Base-by-base conservation (phyloP, 1,140 invertebrate genomes). In the Eueides isabella region DNA sequence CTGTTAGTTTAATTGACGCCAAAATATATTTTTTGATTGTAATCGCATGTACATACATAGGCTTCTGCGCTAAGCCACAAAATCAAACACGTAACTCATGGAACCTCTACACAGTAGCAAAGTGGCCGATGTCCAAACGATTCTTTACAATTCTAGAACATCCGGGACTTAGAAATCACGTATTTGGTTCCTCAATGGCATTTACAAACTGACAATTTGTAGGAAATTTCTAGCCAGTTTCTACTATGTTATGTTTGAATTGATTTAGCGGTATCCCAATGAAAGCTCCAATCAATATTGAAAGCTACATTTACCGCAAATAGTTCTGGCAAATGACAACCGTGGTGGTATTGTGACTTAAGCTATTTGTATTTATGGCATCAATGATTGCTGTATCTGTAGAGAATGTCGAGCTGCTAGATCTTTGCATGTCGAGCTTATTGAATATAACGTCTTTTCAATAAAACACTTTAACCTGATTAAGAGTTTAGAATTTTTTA, bases 181-280 rank as follows among this genome's bases (percentile, higher is more conserved):
- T 55, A 23, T 55, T 12, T 23, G 41, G 9, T 19, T 55, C 19
- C 23, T 55, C 19, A 55, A 55, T 12, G 23, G 48, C 23, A 26
- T 55, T 55, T 55, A 26, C 48, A 55, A 55, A 26, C 48, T 55
- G 48, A 55, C 48, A 55, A 55, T 55, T 55, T 55, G 48, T 55
- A 55, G 48, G 48, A 55, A 55, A 55, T 55, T 55, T 55, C 48
- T 9, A 9, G 1, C 48, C 19, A 9, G 9, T 55, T 55, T 55
- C 48, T 55, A 55, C 48, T 55, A 55, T 55, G 48, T 55, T 55
- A 55, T 55, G 48, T 55, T 26, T 55, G 48, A 55, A 55, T 55
- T 55, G 48, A 55, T 55, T 55, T 55, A 55, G 48, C 48, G 48
- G 48, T 55, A 26, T 1, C 48, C 48, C 48, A 26, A 55, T 26